Evolutionary conservation across 2,113 vertebrate species (phyloP), one percentile per base, ranked within the genome.

Genomic region (Zeus faber): DNA sequence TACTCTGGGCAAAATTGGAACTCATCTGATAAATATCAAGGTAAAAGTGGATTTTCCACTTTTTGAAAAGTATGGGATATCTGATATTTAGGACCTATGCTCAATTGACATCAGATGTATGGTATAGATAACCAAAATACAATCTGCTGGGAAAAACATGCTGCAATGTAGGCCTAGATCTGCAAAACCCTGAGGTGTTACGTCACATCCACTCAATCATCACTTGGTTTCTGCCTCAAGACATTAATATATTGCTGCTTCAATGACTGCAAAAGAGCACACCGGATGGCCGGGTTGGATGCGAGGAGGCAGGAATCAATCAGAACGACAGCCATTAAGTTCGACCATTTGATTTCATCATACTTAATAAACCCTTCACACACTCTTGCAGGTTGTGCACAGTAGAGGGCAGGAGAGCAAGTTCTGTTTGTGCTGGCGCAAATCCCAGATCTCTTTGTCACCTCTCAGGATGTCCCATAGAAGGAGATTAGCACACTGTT

Each of bases 51-150:
- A 74, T 75, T 76, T 77, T 73, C 53, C 20, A 13, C 62, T 35
- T 3, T 18, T 43, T 23, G 51, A 59, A 67, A 48, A 62, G 24
- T 21, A 33, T 3, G 1, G 67, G 70, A 64, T 48, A 75, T 68
- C 58, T 24, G 60, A 81, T 65, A 60, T 74, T 31, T 58, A 31
- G 41, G 17, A 41, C 13, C 45, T 58, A n/a, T 16, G n/a, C 67
- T 43, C 33, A 80, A 74, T 66, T 80, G 40, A 64, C 49, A 79
- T 80, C 79, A 84, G 70, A 83, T 70, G 76, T 50, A 56, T 18
- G 9, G 17, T n/a, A 22, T 45, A 57, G 49, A 70, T 77, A 61
- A 79, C 55, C 57, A 54, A 70, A 74, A 79, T 80, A 55, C 49
- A 79, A 79, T 82, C 75, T 70, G 49, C 46, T 3, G 25, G 31